Conservation (phyloP, 2,113 vertebrate genomes). For the Corynorhinus townsendii region DNA sequence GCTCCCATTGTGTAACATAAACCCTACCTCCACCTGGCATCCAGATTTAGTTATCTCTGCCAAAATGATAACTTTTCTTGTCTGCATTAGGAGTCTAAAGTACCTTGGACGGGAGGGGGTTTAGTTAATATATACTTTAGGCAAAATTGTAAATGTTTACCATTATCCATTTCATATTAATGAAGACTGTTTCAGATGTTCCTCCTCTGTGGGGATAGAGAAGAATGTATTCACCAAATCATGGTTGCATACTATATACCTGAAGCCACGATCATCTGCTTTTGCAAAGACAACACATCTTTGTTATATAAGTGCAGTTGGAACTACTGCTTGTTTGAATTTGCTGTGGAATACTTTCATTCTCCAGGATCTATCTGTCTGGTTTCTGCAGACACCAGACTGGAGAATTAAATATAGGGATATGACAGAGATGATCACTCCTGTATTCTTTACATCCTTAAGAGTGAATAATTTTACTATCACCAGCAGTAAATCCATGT, state of each 20-base stretch:
- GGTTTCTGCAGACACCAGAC: background rate
- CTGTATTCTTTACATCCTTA: background rate
- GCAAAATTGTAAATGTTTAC: background rate
- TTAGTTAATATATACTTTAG: background rate
- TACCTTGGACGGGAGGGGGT: background rate
- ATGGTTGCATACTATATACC: background rate
- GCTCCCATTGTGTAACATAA: background rate
- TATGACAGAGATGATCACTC: background rate
- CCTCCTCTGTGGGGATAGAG: background rate
- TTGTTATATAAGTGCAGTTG: background rate
- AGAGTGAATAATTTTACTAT: background rate
- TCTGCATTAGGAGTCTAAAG: background rate
- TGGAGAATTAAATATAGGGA: background rate
- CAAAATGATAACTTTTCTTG: background rate
- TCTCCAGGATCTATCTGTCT: background rate
- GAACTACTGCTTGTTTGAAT: background rate
- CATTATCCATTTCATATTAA: background rate
- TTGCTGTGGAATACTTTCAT: background rate
- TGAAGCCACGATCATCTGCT: background rate
- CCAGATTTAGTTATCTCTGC: background rate
- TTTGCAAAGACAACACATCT: background rate
- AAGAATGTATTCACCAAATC: background rate
- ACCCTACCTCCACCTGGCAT: background rate
- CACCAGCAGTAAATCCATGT: background rate
- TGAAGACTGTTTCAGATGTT: background rate